Base-by-base conservation (phyloP, 2,797 vertebrate species). In the Sebastiscus albofasciatus region DNA sequence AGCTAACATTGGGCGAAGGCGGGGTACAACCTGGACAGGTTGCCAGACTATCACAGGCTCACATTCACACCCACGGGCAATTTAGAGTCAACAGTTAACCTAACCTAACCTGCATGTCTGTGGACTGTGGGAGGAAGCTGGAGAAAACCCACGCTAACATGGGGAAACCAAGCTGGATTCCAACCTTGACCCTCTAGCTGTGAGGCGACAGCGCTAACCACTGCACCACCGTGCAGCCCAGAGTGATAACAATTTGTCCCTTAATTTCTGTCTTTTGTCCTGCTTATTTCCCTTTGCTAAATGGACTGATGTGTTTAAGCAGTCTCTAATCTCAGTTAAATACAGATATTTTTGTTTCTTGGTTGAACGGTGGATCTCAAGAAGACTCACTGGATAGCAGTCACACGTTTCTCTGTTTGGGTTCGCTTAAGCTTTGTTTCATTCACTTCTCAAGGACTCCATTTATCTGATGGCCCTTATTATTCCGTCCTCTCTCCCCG, bases 351-450 rank as follows among this genome's bases (percentile, higher is more conserved):
- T 81, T 42, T 34, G 6, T 22, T 34, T 42, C 13, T 39, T 79
- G 22, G 13, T 64, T 59, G 26, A 70, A 66, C 13, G 16, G 20
- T 64, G n/a, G 26, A 70, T 82, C 68, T 80, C 56, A 59, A 71
- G 29, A 54, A 42, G n/a, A 61, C n/a, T 26, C 24, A 39, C 13
- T 69, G 8, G 6, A 27, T 22, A 36, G 16, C 36, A 27, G 18
- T 62, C 14, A 1, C 33, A 16, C 52, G 68, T 72, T 7, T 33
- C n/a, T 59, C 9, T 65, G 49, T 8, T 26, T 0, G 42, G 16
- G 8, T 61, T 39, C 13, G 6, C 7, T 39, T 24, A 3, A 18
- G 16, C 8, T 61, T 42, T 9, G 7, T 52, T 67, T 34, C 11
- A 13, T 24, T 12, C n/a, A 10, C 18, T 14, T 29, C 33, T 66